These are phyloP conservation scores for Eudorcas thomsonii DNA, from an alignment of 2,113 vertebrate species.

Conservation along the genomic window DNA sequence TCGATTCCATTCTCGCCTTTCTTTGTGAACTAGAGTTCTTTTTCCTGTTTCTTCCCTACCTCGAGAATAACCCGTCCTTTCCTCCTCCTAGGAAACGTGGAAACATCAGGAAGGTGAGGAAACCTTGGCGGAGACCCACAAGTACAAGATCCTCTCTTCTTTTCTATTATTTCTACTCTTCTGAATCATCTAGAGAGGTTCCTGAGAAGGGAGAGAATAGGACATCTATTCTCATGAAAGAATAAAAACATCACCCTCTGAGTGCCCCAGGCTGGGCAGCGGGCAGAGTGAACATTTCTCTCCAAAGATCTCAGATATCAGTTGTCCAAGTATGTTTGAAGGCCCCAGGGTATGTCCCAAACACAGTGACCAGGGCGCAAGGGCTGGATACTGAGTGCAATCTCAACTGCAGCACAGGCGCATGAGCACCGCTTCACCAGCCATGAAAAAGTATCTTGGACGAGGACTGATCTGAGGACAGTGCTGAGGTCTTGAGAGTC, in stretches of 20 bases:
- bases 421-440: rapidly evolving
- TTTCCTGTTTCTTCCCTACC: background rate
- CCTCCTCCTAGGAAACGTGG: background rate
- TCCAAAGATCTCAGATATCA: background rate
- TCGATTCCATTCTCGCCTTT: background rate
- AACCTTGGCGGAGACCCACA: rapidly evolving
- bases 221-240: background rate
- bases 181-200: background rate
- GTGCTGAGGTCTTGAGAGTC: background rate
- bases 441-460: background rate
- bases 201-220: background rate
- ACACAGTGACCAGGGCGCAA: background rate
- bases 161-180: background rate
- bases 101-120: background rate
- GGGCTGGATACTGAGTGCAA: rapidly evolving
- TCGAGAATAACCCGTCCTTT: background rate
- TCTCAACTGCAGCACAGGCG: background rate
- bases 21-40: background rate
- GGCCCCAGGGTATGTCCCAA: background rate
- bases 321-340: background rate
- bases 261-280: background rate
- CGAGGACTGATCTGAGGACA: background rate
- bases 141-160: background rate
- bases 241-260: background rate
- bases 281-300: background rate